These are phyloP conservation scores for Ectemnius continuus DNA, from an alignment of 2,888 invertebrate genomes.

Conservation along the genomic window DNA sequence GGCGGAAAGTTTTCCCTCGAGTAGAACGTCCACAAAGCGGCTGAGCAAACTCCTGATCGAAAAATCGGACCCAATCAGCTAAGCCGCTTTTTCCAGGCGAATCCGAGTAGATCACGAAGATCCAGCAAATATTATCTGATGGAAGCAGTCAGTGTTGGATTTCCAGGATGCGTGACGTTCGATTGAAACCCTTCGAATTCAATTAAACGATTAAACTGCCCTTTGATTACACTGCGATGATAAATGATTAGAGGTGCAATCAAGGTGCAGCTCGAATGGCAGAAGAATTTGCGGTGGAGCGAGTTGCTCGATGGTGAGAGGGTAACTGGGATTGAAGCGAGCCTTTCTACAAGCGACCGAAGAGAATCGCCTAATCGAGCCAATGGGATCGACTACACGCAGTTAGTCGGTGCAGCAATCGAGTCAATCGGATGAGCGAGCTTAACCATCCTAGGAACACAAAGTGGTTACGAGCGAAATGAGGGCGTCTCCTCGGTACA, in stretches of 20 bases:
- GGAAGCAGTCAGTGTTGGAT: background rate
- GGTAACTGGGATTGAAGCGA: no score
- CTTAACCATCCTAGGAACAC: constrained; percentile 49
- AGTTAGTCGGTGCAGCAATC: constrained; percentile 41
- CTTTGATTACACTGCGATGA: no score
- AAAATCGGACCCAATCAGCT: constrained; percentile 3
- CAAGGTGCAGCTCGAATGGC: no score
- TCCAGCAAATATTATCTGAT: background rate
- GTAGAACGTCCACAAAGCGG: constrained; percentile 10
- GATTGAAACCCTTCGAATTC: no score
- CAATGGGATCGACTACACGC: constrained; percentile 43
- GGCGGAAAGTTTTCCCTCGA: constrained; percentile 16
- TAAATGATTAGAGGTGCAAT: no score
- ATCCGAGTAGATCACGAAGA: background rate
- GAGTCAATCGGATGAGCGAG: constrained; percentile 52
- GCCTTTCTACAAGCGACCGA: background rate
- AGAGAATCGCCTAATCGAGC: constrained; percentile 32
- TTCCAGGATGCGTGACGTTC: no score
- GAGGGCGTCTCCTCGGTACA: constrained; percentile 9
- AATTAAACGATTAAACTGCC: no score
- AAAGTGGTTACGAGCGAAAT: constrained; percentile 39
- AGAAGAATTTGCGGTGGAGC: no score
- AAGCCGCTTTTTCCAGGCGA: background rate
- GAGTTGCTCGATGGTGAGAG: no score
- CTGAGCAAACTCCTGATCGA: background rate